A percentile compares a stretch with the other conserved stretches of the same genome.
Conservation (phyloP, 1,140 invertebrate genomes). For the Heliconius hermathena region DNA sequence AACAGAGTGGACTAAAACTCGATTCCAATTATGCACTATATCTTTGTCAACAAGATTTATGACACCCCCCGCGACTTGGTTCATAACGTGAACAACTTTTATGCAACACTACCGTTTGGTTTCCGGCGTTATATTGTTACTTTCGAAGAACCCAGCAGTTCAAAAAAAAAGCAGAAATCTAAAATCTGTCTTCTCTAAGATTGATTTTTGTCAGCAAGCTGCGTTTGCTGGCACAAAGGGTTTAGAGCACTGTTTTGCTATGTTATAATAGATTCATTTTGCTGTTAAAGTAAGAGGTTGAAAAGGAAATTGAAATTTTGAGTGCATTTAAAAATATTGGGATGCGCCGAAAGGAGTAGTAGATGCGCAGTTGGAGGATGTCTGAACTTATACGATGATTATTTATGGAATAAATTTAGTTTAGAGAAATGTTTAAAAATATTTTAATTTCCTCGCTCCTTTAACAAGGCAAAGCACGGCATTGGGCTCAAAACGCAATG, state of each 20-base stretch:
- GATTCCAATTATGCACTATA: slow-evolving; percentile 26
- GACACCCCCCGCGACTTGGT: slow-evolving; percentile 36
- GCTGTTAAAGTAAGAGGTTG: background rate
- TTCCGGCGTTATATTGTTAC: slow-evolving; percentile 44
- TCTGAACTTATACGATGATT: no score
- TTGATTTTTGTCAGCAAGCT: background rate
- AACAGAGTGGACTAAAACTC: slow-evolving; percentile 3
- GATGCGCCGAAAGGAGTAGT: no score
- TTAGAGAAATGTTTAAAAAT: no score
- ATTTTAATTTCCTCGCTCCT: no score
- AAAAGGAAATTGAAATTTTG: background rate
- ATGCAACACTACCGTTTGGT: slow-evolving; percentile 47
- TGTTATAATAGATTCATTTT: background rate
- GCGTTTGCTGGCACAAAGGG: background rate
- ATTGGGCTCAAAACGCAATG: no score
- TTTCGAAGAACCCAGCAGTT: slow-evolving; percentile 41
- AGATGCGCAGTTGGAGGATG: no score
- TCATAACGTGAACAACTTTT: slow-evolving; percentile 32
- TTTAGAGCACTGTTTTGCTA: background rate
- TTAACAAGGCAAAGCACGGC: no score
- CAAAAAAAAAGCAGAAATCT: background rate
- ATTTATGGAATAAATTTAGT: no score
- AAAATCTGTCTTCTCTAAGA: background rate
- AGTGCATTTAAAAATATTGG: background rate
- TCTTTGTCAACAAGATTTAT: slow-evolving; percentile 47